These are phyloP conservation scores for Mesoligia furuncula DNA, from an alignment of 2,888 invertebrate genomes.

Conservation along the genomic window DNA sequence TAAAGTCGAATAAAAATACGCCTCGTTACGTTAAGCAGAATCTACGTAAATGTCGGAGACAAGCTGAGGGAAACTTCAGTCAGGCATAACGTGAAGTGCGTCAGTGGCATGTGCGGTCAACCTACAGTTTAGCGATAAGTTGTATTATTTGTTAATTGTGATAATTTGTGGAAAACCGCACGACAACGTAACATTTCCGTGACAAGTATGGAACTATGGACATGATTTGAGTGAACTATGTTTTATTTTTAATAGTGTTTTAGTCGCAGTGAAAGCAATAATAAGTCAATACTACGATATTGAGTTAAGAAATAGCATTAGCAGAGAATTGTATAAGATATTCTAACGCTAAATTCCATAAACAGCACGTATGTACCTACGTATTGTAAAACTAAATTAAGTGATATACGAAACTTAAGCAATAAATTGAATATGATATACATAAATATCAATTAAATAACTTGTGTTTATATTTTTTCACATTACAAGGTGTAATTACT, in stretches of 20 bases:
- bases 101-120: slow-evolving; percentile 65
- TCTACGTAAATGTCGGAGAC: slow-evolving; percentile 77
- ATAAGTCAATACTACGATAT: slow-evolving; percentile 11
- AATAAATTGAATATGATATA: slow-evolving; percentile 22
- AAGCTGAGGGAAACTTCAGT: slow-evolving; percentile 70
- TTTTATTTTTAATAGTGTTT: slow-evolving; percentile 30
- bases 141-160: slow-evolving; percentile 49
- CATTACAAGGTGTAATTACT: neutral
- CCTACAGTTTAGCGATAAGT: slow-evolving; percentile 44
- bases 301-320: slow-evolving; percentile 15
- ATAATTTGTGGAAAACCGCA: slow-evolving; percentile 50
- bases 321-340: neutral
- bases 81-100: slow-evolving; percentile 70
- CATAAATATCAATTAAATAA: slow-evolving; percentile 24
- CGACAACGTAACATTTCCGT: slow-evolving; percentile 48
- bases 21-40: slow-evolving; percentile 75
- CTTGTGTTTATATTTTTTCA: slow-evolving; percentile 31
- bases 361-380: slow-evolving; percentile 1
- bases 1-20: slow-evolving; percentile 84
- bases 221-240: slow-evolving; percentile 41
- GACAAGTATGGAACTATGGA: slow-evolving; percentile 35
- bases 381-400: slow-evolving; percentile 24
- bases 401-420: slow-evolving; percentile 10
- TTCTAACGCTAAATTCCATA: slow-evolving; percentile 5
- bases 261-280: slow-evolving; percentile 28